These are phyloP conservation scores for Styela plicata DNA, from an alignment of 23 tunicate genomes.

Conservation along the genomic window DNA sequence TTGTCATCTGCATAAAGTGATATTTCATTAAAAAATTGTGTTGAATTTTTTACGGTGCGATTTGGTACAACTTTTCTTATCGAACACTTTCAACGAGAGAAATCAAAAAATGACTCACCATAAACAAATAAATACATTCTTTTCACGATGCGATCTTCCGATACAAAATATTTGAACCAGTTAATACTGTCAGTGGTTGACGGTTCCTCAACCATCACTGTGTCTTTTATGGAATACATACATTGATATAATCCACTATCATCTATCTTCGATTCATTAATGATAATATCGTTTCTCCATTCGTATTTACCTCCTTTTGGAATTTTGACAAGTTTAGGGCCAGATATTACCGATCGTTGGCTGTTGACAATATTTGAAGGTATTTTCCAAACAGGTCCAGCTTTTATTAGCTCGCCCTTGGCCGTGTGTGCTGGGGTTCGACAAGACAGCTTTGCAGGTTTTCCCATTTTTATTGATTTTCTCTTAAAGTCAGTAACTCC, in stretches of 20 bases:
- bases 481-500: neutral
- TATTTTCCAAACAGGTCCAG: conserved; percentile 9
- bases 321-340: neutral
- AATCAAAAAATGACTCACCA: conserved; percentile 41
- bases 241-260: conserved; percentile 57
- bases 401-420: neutral
- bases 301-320: neutral
- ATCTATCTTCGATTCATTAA: neutral
- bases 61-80: too few relatives aligned
- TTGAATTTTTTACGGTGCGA: neutral
- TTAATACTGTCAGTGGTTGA: neutral
- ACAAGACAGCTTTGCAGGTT: conserved; percentile 37
- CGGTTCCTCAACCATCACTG: neutral
- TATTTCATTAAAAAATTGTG: too few relatives aligned
- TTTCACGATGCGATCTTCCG: neutral
- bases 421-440: neutral
- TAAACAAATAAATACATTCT: conserved; percentile 31
- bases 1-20: neutral
- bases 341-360: neutral
- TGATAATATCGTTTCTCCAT: conserved; percentile 1
- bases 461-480: conserved; percentile 28
- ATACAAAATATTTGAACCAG: neutral
- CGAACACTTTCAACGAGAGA: too few relatives aligned
- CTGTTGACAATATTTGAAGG: neutral
- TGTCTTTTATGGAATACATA: neutral